Base-by-base conservation (phyloP, 2,113 vertebrate species). In the Anseranas semipalmata region DNA sequence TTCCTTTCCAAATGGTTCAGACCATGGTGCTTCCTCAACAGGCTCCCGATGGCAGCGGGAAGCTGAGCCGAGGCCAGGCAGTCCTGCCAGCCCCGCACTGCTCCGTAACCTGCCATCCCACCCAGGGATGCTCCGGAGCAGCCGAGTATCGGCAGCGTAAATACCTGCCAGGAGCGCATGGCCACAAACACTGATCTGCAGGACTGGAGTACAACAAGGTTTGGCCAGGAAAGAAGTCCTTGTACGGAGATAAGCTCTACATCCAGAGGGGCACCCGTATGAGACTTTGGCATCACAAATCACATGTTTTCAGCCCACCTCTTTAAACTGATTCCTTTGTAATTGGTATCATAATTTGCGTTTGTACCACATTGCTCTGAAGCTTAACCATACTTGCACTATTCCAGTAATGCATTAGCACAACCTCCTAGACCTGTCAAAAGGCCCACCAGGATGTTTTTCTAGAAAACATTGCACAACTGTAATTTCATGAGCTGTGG, bases 341-440 rank as follows among this genome's bases (percentile, higher is more conserved):
- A 48, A 53, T 37, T 70, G 12, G 3, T 27, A 16, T 35, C 11
- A 21, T 25, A 28, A 52, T 25, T 39, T 25, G 13, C 18, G 60
- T 22, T 30, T 41, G 33, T 5, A 27, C 37, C 1, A 2, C 0
- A 1, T 0, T 52, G 43, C 30, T 76, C 24, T 17, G 66, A 93
- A 72, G 87, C n/a, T 81, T 35, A 63, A 0, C 17, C 14, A 18
- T 0, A 16, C 32, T 33, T 45, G n/a, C 0, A 4, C 10, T 62
- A 71, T 7, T 15, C 27, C 46, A 24, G 6, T 3, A 39, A 58
- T 2, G 14, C 37, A 60, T 4, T 33, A 50, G 62, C 66, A 85
- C 30, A 24, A 25, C 7, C 35, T 63, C 55, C 62, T 7, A 86
- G 19, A 43, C 35, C 60, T 25, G 60, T 8, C 24, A 50, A 24